Conservation (phyloP, 2,797 vertebrate genomes). For the Periparus ater region DNA sequence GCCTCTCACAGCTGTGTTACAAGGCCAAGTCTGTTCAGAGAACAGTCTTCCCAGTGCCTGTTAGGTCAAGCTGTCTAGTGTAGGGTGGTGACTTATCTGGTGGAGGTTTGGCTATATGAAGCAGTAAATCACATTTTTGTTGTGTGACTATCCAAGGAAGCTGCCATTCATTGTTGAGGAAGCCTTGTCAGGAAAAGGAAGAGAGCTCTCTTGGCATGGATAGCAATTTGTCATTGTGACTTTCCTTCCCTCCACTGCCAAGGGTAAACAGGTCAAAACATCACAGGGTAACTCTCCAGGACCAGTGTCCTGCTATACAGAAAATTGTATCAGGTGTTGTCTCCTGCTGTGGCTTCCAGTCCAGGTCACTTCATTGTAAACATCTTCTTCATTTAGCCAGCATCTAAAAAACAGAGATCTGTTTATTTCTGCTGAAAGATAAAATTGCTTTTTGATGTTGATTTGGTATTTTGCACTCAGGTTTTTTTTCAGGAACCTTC, state of each 20-base stretch:
- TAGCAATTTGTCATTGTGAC: constrained; percentile 72
- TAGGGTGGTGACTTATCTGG: constrained; percentile 17
- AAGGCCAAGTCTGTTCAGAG: neutral
- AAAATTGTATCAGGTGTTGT: constrained; percentile 51
- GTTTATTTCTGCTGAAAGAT: neutral
- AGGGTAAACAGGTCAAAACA: constrained; percentile 70
- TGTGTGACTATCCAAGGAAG: constrained; percentile 74
- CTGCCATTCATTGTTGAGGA: constrained; percentile 75
- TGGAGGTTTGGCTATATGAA: constrained; percentile 16
- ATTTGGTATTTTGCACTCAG: neutral
- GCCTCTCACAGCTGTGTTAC: neutral
- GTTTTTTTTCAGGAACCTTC: neutral
- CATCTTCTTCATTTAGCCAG: constrained; percentile 5
- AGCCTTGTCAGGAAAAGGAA: constrained; percentile 80
- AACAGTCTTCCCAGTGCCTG: neutral
- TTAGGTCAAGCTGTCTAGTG: neutral
- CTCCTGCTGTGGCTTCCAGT: constrained; percentile 51
- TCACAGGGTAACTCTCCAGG: constrained; percentile 52
- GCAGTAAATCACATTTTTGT: constrained; percentile 67
- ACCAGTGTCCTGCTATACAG: constrained; percentile 50
- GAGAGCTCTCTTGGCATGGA: constrained; percentile 70
- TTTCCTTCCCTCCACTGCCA: constrained; percentile 72
- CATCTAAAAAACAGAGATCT: neutral
- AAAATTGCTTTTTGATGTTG: neutral
- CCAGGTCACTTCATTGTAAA: constrained; percentile 38